Percentiles rank a stretch among this genome's conserved stretches.
phyloP scores from a whole-genome alignment of 2,888 invertebrate species.

The Drosophila peninsularis region DNA sequence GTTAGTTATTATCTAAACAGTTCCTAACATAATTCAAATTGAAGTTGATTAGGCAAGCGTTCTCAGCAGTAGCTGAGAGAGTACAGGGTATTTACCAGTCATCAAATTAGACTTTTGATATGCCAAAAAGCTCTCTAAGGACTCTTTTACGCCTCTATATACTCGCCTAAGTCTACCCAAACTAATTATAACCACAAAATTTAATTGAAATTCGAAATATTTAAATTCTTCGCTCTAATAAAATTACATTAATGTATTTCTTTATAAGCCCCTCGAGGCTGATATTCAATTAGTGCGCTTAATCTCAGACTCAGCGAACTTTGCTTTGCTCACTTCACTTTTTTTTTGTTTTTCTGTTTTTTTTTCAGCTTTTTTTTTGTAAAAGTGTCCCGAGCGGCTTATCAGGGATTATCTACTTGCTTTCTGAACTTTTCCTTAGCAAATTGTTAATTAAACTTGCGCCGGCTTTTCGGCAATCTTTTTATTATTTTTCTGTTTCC shows the following conservation, averaged over 20 bases:
- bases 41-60: no score
- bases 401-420: constrained; percentile 42
- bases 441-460: constrained; percentile 73
- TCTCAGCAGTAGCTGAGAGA: no score
- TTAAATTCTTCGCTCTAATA: background rate
- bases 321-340: background rate
- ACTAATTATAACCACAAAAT: no score
- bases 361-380: background rate
- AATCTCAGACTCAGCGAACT: constrained; percentile 6
- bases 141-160: no score
- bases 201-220: background rate
- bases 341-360: background rate
- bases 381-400: constrained; percentile 34
- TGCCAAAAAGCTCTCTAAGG: no score
- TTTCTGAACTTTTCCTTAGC: constrained; percentile 50
- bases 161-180: no score
- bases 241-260: background rate
- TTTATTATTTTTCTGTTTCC: constrained; percentile 3
- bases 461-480: constrained; percentile 11
- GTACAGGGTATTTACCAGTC: no score
- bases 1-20: no score
- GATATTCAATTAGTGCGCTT: constrained; percentile 9
- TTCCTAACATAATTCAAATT: no score
- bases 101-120: no score
- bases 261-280: background rate